Evolutionary conservation across 2,888 invertebrate species (phyloP).

Genomic region (Drosophila histrio): DNA sequence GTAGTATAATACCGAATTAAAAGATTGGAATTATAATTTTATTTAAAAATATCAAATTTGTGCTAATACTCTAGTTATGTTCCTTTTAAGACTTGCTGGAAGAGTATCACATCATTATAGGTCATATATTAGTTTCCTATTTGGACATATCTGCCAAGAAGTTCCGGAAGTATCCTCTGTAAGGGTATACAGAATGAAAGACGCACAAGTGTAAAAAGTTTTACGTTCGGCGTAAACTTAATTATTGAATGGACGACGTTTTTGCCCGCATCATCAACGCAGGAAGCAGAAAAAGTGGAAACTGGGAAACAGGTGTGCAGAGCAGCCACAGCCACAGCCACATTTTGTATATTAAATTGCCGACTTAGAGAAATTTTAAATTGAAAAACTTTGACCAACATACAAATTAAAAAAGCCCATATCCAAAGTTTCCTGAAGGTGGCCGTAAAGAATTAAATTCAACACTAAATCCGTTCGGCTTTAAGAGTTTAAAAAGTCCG

Average conservation of each 20-base stretch:
- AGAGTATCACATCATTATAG: too few species aligned
- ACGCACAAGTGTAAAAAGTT: slow-evolving; percentile 53
- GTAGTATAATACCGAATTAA: too few species aligned
- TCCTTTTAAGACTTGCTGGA: too few species aligned
- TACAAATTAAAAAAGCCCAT: slow-evolving; percentile 66
- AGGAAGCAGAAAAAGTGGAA: slow-evolving; percentile 1
- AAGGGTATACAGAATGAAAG: slow-evolving; percentile 9
- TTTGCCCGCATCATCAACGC: slow-evolving; percentile 39
- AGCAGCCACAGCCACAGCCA: slow-evolving; percentile 34
- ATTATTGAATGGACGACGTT: slow-evolving; percentile 62
- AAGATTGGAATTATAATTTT: too few species aligned
- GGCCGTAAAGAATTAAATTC: slow-evolving; percentile 34
- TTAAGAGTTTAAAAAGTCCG: slow-evolving; percentile 37
- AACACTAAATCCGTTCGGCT: slow-evolving; percentile 54
- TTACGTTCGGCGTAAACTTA: slow-evolving; percentile 63
- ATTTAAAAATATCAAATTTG: too few species aligned
- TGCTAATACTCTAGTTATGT: too few species aligned
- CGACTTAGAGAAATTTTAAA: slow-evolving; percentile 69
- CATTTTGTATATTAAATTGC: slow-evolving; percentile 73
- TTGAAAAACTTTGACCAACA: slow-evolving; percentile 71
- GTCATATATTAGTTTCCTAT: background rate
- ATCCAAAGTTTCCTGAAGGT: slow-evolving; percentile 24
- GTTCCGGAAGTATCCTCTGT: slow-evolving; percentile 14
- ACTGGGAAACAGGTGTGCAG: slow-evolving; percentile 59
- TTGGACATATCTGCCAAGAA: slow-evolving; percentile 1